Evolutionary conservation across 2,797 vertebrate species (phyloP), one percentile per base, ranked within the genome.

Genomic region (Chelmon rostratus): DNA sequence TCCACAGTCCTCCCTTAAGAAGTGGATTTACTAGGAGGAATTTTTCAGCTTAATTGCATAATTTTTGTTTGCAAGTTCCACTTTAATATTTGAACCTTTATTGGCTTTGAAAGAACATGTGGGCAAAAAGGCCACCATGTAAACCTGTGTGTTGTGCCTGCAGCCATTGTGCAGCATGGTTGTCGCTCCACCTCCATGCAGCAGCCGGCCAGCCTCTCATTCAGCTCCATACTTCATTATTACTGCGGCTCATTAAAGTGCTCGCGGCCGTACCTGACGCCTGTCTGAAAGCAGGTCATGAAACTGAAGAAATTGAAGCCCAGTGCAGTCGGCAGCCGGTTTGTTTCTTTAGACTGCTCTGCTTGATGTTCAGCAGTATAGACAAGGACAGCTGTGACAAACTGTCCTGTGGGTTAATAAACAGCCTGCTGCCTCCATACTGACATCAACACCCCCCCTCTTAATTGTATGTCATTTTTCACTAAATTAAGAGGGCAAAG

Each of bases 271-370:
- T 40, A 68, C 59, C 54, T 61, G 44, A 73, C 7, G 52, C 21
- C 76, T 79, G 68, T 25, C 42, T 54, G 28, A 69, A 69, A 70
- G 31, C 59, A 62, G 76, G 13, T 56, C 54, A 56, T 71, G 77
- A 78, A 83, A 80, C 64, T 33, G 42, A 71, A 77, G 66, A 83
- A 78, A 83, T 28, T 58, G 65, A 70, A 66, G 72, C 64, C 28
- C 1, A 21, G 46, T 5, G 61, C 53, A 19, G 25, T 16, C 3
- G 21, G 42, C 4, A 1, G 42, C n/a, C 31, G 9, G 54, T 44
- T 56, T n/a, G 25, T 53, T 59, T 40, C 31, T 47, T 2, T 13
- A 10, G 8, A 23, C n/a, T 16, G 11, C 10, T 61, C 54, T 40
- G 33, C 28, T 42, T 23, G 7, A 21, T 53, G 66, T 23, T 65